A percentile compares a stretch with the other conserved stretches of the same genome.
Evolutionary conservation across 2,797 vertebrate species (phyloP).

Genomic region (Falco biarmicus): DNA sequence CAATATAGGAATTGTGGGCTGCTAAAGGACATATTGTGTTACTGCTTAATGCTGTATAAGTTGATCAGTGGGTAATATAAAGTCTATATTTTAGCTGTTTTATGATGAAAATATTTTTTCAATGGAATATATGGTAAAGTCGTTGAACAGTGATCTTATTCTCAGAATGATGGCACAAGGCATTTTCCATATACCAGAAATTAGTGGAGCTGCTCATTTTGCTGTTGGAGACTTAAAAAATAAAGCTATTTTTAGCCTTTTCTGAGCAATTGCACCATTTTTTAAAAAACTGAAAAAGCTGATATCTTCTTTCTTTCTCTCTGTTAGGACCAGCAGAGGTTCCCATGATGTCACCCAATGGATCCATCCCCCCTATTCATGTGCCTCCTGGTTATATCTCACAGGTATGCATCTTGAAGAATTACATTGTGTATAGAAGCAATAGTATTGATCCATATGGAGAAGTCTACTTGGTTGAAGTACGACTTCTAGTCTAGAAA

Average conservation of each 20-base stretch:
- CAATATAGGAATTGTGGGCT: conserved; percentile 52
- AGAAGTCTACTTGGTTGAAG: background rate
- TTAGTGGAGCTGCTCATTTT: conserved; percentile 47
- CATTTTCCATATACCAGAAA: conserved; percentile 49
- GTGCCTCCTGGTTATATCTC: conserved; percentile 98
- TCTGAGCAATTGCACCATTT: background rate
- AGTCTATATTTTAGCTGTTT: conserved; percentile 36
- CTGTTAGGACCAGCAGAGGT: conserved; percentile 92
- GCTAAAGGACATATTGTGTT: conserved; percentile 58
- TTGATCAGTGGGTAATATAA: conserved; percentile 60
- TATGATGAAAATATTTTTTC: conserved; percentile 59
- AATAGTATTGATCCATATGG: background rate
- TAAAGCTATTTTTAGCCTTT: conserved; percentile 26
- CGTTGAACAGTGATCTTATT: conserved; percentile 54
- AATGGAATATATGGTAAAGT: conserved; percentile 58
- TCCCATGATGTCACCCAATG: conserved; percentile 99
- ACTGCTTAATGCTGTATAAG: conserved; percentile 48
- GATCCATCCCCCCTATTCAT: conserved; percentile 96
- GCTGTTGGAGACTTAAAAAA: conserved; percentile 45
- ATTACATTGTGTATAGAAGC: background rate
- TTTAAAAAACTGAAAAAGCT: background rate
- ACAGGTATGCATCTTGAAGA: conserved; percentile 82
- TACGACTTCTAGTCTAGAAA: background rate
- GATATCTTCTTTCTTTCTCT: background rate
- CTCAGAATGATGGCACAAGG: conserved; percentile 23